These are phyloP conservation scores for Pachypanchax playfairii DNA, from an alignment of 2,113 vertebrate species.

Conservation along the genomic window DNA sequence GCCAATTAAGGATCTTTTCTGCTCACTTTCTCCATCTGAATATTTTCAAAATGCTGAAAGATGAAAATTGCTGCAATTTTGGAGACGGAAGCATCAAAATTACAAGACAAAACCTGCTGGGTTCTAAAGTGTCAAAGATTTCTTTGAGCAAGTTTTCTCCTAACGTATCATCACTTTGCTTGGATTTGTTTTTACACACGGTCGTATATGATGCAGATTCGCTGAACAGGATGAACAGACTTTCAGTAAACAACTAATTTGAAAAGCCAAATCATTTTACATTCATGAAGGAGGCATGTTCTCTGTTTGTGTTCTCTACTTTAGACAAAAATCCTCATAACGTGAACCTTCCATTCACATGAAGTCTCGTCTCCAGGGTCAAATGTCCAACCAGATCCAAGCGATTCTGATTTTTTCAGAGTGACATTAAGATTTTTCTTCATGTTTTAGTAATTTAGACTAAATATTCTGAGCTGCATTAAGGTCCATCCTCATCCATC, in stretches of 20 bases:
- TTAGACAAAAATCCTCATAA: too few relatives aligned
- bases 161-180: neutral
- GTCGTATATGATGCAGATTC: too few relatives aligned
- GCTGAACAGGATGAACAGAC: too few relatives aligned
- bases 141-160: too few relatives aligned
- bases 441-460: conserved; percentile 46
- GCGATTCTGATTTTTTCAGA: too few relatives aligned
- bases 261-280: too few relatives aligned
- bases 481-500: conserved; percentile 56
- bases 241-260: too few relatives aligned
- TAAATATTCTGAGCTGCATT: conserved; percentile 23
- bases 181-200: too few relatives aligned
- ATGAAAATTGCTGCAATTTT: neutral
- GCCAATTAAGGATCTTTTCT: conserved; percentile 11
- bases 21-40: neutral
- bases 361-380: too few relatives aligned
- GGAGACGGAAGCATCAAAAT: neutral
- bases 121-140: neutral
- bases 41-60: neutral
- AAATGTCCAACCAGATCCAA: too few relatives aligned
- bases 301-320: too few relatives aligned
- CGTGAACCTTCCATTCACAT: neutral
- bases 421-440: conserved; percentile 37
- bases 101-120: neutral
- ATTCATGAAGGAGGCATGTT: too few relatives aligned